Evolutionary conservation across 2,113 vertebrate genomes (phyloP).

Genomic region (Anseranas semipalmata): DNA sequence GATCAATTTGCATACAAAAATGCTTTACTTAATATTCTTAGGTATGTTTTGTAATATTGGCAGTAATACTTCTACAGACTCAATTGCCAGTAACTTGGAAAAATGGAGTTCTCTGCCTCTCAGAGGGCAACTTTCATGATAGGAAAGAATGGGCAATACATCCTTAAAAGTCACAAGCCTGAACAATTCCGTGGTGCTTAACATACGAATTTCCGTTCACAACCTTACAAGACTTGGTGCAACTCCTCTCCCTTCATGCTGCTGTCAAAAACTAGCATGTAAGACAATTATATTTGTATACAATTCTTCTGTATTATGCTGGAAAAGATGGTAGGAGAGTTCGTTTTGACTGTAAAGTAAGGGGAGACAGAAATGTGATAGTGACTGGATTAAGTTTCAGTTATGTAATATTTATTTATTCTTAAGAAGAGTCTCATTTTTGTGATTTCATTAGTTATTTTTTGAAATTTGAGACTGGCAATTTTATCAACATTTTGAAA

Average conservation of each 20-base stretch:
- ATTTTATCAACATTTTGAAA: not conserved
- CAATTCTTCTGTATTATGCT: not conserved
- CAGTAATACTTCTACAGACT: not conserved
- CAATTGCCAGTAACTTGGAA: not conserved
- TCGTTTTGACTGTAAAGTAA: not conserved
- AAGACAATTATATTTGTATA: not conserved
- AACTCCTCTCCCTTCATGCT: not conserved
- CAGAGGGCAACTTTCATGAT: not conserved
- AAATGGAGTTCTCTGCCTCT: not conserved
- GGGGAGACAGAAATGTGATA: not conserved
- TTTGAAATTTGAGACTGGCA: not conserved
- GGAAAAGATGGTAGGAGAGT: not conserved
- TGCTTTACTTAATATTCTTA: not conserved
- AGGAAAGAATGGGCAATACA: not conserved
- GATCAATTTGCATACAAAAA: not conserved
- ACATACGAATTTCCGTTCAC: not conserved
- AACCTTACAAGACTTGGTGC: not conserved
- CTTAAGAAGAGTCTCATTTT: not conserved
- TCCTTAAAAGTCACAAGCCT: not conserved
- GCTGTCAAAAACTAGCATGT: not conserved
- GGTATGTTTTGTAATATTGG: not conserved
- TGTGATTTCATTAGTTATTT: not conserved
- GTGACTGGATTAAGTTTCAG: not conserved
- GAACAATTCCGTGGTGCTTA: not conserved
- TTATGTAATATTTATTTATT: not conserved